Evolutionary conservation across 2,888 invertebrate genomes (phyloP).

Genomic region (Nymphalis c-album): DNA sequence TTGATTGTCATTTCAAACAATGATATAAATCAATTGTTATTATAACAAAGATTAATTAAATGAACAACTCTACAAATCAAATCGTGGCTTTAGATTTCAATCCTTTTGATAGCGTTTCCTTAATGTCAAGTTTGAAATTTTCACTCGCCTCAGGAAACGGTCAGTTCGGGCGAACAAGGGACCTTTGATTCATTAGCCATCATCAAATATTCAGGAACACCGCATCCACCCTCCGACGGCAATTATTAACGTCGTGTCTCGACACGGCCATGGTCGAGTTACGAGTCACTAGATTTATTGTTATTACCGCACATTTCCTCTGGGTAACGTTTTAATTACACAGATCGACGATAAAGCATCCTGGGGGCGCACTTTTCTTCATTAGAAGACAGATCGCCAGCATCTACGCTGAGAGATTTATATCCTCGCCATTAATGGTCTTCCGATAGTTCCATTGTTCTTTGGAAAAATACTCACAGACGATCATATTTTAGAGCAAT

Average conservation of each 20-base stretch:
- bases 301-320: conserved; percentile 80
- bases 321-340: conserved; percentile 82
- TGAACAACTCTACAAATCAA: not conserved
- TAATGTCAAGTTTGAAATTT: conserved; percentile 30
- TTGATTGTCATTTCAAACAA: too few species aligned
- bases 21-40: too few species aligned
- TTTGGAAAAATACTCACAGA: conserved; percentile 13
- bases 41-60: not conserved
- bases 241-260: conserved; percentile 57
- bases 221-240: conserved; percentile 55
- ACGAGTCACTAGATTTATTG: conserved; percentile 73
- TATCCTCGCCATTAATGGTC: conserved; percentile 61
- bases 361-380: conserved; percentile 80
- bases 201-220: conserved; percentile 59
- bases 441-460: conserved; percentile 44
- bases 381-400: conserved; percentile 76
- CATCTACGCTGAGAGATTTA: conserved; percentile 65
- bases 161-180: conserved; percentile 41
- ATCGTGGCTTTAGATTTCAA: not conserved
- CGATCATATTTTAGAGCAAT: conserved; percentile 29
- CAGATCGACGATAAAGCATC: conserved; percentile 80
- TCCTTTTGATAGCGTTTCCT: conserved; percentile 24
- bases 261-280: conserved; percentile 52
- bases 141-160: conserved; percentile 23
- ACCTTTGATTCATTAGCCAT: conserved; percentile 57